phyloP scores from a whole-genome alignment of 1,140 invertebrate genomes.

The Euschistus heros region DNA sequence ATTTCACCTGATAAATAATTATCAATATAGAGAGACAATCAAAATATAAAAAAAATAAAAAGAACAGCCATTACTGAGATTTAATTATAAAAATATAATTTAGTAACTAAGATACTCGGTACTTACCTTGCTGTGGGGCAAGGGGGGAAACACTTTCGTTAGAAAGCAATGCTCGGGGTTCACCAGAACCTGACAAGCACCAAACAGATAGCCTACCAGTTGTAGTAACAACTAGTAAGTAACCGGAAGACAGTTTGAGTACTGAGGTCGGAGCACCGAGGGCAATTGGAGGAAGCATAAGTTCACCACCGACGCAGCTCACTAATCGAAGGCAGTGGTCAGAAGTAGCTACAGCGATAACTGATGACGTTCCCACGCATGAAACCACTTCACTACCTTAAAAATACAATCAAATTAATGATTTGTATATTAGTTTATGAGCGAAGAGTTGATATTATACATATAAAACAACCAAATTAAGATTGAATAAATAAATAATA shows the following conservation, averaged over 20 bases:
- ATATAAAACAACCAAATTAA: too few relatives aligned
- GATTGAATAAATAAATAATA: too few relatives aligned
- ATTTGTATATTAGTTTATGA: too few relatives aligned
- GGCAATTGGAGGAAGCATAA: constrained; percentile 50
- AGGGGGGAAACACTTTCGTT: constrained; percentile 7
- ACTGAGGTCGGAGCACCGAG: constrained; percentile 47
- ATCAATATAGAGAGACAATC: constrained; percentile 15
- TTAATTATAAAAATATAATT: neutral
- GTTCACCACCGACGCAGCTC: constrained; percentile 41
- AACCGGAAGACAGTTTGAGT: constrained; percentile 35
- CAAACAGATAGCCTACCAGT: constrained; percentile 36
- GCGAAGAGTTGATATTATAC: too few relatives aligned
- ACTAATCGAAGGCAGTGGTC: constrained; percentile 56
- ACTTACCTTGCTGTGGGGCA: neutral
- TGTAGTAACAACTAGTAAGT: constrained; percentile 35
- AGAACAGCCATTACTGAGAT: neutral
- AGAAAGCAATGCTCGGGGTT: neutral
- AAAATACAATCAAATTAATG: constrained; percentile 20
- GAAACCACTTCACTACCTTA: constrained; percentile 45
- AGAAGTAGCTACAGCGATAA: constrained; percentile 49
- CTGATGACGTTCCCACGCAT: constrained; percentile 40
- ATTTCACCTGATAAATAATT: constrained; percentile 34
- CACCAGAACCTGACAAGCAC: constrained; percentile 29
- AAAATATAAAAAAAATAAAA: neutral
- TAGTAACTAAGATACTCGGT: neutral